phyloP scores from a whole-genome alignment of 1,140 invertebrate species.

The Musca vetustissima region DNA sequence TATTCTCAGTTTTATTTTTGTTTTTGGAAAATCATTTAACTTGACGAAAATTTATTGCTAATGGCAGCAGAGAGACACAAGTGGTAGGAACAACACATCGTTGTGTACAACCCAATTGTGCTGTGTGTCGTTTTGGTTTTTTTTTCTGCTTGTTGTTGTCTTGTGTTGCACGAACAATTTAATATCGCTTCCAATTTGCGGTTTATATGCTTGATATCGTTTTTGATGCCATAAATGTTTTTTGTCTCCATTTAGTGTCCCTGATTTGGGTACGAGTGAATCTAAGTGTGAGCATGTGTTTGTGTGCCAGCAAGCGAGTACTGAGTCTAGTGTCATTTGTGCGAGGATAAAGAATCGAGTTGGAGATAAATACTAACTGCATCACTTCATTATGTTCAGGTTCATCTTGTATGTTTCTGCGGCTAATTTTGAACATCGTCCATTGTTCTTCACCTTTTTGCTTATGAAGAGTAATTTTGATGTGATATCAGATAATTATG shows the following conservation, averaged over 20 bases:
- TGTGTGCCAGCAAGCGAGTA: background rate
- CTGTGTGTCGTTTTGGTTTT: background rate
- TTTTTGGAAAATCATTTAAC: slow-evolving; percentile 45
- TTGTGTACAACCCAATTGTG: too few relatives aligned
- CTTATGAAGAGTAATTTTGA: too few relatives aligned
- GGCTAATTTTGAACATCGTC: too few relatives aligned
- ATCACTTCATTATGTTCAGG: too few relatives aligned
- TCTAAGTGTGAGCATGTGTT: too few relatives aligned
- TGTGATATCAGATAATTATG: too few relatives aligned
- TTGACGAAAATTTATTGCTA: slow-evolving; percentile 56
- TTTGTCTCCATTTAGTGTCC: too few relatives aligned
- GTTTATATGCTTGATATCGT: slow-evolving; percentile 49
- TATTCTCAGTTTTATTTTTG: slow-evolving; percentile 2
- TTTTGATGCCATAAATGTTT: slow-evolving; percentile 17
- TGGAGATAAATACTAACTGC: too few relatives aligned
- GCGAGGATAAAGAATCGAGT: background rate
- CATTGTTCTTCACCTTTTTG: too few relatives aligned
- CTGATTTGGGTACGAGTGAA: too few relatives aligned
- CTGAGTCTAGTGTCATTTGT: background rate
- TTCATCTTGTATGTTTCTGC: too few relatives aligned
- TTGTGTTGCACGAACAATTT: slow-evolving; percentile 53
- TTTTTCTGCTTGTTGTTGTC: background rate
- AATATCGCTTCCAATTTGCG: slow-evolving; percentile 57
- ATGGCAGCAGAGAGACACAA: slow-evolving; percentile 26
- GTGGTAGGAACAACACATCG: too few relatives aligned